A percentile compares a stretch with the other conserved stretches of the same genome.
Evolutionary conservation across 1,140 invertebrate species (phyloP).

Genomic region (Vollenhovia emeryi): DNA sequence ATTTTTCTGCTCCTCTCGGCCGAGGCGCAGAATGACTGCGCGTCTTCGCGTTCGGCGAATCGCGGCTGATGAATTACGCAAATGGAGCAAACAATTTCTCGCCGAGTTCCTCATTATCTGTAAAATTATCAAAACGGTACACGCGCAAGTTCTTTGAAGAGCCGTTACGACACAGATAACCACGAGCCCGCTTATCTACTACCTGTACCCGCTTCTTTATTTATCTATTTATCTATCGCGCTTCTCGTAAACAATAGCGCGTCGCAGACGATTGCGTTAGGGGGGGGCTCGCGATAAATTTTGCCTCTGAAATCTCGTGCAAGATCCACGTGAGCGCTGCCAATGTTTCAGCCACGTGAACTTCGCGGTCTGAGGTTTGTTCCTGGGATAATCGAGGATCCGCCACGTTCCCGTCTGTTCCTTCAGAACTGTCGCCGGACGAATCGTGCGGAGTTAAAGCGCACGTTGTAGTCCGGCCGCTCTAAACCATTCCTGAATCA

Average conservation of each 20-base stretch:
- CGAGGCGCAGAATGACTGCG: conserved; percentile 21
- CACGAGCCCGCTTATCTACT: neutral
- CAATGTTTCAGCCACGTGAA: neutral
- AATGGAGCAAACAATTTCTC: conserved; percentile 19
- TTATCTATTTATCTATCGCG: neutral
- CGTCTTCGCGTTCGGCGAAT: neutral
- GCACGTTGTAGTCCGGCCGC: too few relatives aligned
- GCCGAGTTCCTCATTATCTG: conserved; percentile 1
- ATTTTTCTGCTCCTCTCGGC: conserved; percentile 34
- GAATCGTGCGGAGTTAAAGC: too few relatives aligned
- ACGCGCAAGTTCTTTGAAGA: neutral
- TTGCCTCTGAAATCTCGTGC: neutral
- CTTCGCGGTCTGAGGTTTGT: neutral
- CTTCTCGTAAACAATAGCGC: neutral
- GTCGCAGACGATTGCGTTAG: neutral
- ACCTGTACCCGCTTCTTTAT: neutral
- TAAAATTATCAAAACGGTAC: conserved; percentile 2
- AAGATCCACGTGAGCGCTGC: neutral
- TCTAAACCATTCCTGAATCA: neutral
- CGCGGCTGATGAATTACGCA: conserved; percentile 1
- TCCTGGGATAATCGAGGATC: neutral
- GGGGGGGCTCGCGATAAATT: neutral
- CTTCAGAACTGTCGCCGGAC: neutral
- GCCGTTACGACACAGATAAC: neutral
- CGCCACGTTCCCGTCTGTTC: too few relatives aligned